Evolutionary conservation across 92 coral and sea anemone species (phyloP), one percentile per base, ranked within the genome.

Genomic region (Siderastrea siderea): DNA sequence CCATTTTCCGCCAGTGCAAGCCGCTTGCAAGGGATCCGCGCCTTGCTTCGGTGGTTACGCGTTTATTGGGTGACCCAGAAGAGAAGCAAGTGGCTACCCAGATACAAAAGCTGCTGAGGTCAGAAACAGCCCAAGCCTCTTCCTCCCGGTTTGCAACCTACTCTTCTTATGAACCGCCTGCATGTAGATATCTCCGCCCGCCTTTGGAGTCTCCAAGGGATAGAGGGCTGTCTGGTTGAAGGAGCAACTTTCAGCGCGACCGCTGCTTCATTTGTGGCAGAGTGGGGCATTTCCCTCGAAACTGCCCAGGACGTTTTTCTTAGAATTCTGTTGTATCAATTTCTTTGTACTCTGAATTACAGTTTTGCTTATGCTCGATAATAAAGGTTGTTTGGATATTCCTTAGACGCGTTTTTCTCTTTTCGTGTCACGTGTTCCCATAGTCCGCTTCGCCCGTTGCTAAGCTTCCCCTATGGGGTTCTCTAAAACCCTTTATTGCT

Each of bases 1-100:
- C 58, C 77, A 51, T 49, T 71, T 63, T n/a, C 19, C 61, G 47
- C 77, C 77, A 73, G 6, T 73, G 77, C 47, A 73, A 73, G 77
- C 61, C 77, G n/a, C 77, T 73, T 7, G 14, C n/a, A 4, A 49
- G 60, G 47, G 61, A 73, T 5, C 61, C 47, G 13, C 47, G 61
- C 77, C 61, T 73, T 15, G 61, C 59, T 73, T 73, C 46, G 12
- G 61, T 73, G 60, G 77, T 73, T 52, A 73, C 61, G 60, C 61
- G 47, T 6, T 73, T 73, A 2, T 9, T 73, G 60, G 77, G 77
- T 2, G 61, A 73, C 44, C 77, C 46, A 5, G 77, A 73, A 7
- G 77, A 73, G 14, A 73, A 73, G 3, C 75, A 71, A 7, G 77
- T 73, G 6, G 77, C 61, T 26, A 15, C 77, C 1, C 77, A 73